Evolutionary conservation across 2,888 invertebrate species (phyloP), one percentile per base, ranked within the genome.

Genomic region (Scaptomyza parva): DNA sequence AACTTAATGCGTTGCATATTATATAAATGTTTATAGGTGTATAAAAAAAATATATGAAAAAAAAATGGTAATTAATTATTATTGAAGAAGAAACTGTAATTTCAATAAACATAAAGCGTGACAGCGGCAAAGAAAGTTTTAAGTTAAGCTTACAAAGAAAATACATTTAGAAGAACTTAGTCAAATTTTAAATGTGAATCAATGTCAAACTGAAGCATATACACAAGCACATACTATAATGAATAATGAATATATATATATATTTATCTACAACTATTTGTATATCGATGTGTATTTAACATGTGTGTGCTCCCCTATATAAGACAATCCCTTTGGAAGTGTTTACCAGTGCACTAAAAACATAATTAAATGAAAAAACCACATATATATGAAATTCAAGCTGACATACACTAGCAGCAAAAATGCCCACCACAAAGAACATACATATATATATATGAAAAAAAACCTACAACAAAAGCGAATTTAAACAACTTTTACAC

Each of bases 11-110:
- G 81, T 88, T 70, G 65, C 67, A 37, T 69, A 70, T 57, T 78
- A 72, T 67, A 78, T 86, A 70, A 71, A 72, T 53, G 76, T 87
- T 75, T 81, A 85, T 88, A 85, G 73, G 78, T 87, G 85, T 83
- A 86, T 66, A 74, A 74, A 69, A 70, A 70, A 66, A 35, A 28
- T 28, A 33, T 45, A 64, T 35, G 9, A 67, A 69, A 60, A 55
- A 72, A 65, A 57, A 85, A 78, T 75, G 83, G 76, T 84, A 82
- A 86, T 76, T 82, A 80, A 35, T 22, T 70, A 76, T 63, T 60
- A 76, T 74, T 78, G 67, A 64, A 77, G 81, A 86, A 91, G 91
- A 91, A 91, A 91, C 91, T 91, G 91, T 91, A 91, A 91, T 91
- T 91, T 91, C 91, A 91, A 89, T 86, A 86, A 88, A 89, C 79